Evolutionary conservation across 2,797 vertebrate species (phyloP).

Genomic region (Sebastes itinus): DNA sequence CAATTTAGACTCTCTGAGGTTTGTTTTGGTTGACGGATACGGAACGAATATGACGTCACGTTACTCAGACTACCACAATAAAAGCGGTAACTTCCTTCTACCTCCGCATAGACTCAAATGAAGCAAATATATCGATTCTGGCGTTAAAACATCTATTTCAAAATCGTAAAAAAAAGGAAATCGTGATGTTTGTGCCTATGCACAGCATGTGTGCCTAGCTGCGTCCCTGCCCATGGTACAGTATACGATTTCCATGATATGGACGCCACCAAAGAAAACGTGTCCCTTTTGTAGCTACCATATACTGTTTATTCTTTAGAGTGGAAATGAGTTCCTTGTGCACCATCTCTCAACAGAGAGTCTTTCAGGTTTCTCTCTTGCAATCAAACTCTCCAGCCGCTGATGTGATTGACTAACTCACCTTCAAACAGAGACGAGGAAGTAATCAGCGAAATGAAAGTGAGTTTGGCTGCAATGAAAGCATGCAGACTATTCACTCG

Average conservation of each 20-base stretch:
- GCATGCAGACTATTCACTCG: background rate
- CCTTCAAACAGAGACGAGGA: conserved; percentile 14
- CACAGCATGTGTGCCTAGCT: too few relatives aligned
- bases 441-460: conserved; percentile 27
- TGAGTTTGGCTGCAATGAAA: background rate
- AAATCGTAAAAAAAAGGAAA: too few relatives aligned
- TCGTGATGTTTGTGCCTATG: too few relatives aligned
- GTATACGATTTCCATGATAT: background rate
- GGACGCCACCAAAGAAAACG: background rate
- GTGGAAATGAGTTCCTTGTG: background rate
- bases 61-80: too few relatives aligned
- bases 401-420: conserved; percentile 5
- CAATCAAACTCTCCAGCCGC: conserved; percentile 9
- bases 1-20: too few relatives aligned
- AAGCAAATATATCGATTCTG: too few relatives aligned
- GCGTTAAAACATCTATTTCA: too few relatives aligned
- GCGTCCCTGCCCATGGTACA: too few relatives aligned
- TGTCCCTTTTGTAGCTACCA: background rate
- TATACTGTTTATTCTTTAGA: background rate
- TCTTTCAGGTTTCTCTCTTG: conserved; percentile 3
- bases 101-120: rapidly evolving
- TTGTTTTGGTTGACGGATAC: too few relatives aligned
- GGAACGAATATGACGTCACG: too few relatives aligned
- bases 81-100: too few relatives aligned
- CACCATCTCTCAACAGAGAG: background rate